Conservation (phyloP, 2,797 vertebrate genomes). For the Carapus acus region DNA sequence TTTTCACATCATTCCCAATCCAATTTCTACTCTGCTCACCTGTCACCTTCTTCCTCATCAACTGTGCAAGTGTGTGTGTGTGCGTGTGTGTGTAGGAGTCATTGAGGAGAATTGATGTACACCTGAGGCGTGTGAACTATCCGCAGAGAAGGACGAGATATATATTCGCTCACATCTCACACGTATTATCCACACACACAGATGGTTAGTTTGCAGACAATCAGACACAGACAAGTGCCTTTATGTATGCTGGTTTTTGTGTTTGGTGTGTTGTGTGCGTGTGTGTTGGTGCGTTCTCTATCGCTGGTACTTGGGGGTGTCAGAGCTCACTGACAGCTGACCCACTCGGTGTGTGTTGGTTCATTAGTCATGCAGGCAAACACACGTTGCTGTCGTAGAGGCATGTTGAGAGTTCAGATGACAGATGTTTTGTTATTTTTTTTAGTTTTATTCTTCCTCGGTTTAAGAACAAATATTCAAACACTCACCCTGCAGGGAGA, state of each 20-base stretch:
- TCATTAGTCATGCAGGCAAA: constrained; percentile 13
- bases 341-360: neutral
- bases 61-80: constrained; percentile 13
- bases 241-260: constrained; percentile 14
- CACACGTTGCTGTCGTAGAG: constrained; percentile 23
- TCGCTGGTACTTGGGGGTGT: constrained; percentile 38
- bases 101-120: constrained; percentile 62
- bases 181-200: constrained; percentile 15
- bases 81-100: constrained; percentile 49
- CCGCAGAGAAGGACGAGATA: constrained; percentile 56
- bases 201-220: constrained; percentile 15
- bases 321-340: constrained; percentile 55
- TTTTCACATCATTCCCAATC: constrained; percentile 15
- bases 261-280: constrained; percentile 5
- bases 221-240: neutral
- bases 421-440: neutral
- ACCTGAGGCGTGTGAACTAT: constrained; percentile 66
- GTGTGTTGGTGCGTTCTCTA: constrained; percentile 34
- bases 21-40: constrained; percentile 17
- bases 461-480: neutral
- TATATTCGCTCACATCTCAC: constrained; percentile 51
- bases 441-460: constrained; percentile 21
- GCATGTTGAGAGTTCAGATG: constrained; percentile 37
- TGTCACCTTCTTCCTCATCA: constrained; percentile 29
- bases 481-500: constrained; percentile 4